Evolutionary conservation across 2,113 vertebrate genomes (phyloP), one percentile per base, ranked within the genome.

Genomic region (Chloroceryle aenea): DNA sequence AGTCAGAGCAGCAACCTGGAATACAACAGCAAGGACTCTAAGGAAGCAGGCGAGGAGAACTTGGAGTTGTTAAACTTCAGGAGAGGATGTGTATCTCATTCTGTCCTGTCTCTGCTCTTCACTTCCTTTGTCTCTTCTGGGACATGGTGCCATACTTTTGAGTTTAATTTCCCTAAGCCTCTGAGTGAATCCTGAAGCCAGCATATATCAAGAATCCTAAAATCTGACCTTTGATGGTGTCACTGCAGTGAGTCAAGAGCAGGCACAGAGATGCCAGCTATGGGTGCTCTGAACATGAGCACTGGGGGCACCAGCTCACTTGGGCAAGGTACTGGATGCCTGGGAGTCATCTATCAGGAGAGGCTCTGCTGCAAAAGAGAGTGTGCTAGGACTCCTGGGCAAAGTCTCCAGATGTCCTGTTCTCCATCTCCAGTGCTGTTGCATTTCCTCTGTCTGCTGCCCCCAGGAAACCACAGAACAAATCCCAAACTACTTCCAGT

Each of bases 21-120:
- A 19, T 64, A 68, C 0, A 3, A 38, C 32, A 79, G n/a, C 12
- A 0, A 52, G 32, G 32, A 56, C n/a, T 30, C 7, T 1, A 2
- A 30, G 52, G 34, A 77, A 81, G n/a, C 14, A 59, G 48, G 32
- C 2, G 0, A 61, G 50, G 25, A 84, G 40, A 64, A 13, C 27
- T 21, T 79, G 17, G 14, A 59, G 9, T 40, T 27, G 52, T 8
- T 75, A 47, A 53, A 22, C 19, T 72, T 79, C 16, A 66, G 58
- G 50, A 90, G n/a, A 90, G n/a, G 17, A 36, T 7, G 72, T 36
- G 13, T 71, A 59, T 55, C 38, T 47, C 13, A 3, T 26, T 91
- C 29, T 67, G 40, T 58, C 53, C 27, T 47, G 48, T 34, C 29
- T 67, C 20, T 90, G 30, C n/a, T 61, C 62, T 43, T 47, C 14